phyloP scores from a whole-genome alignment of 2,888 invertebrate species.

The Sinodicranocentrus sp. region DNA sequence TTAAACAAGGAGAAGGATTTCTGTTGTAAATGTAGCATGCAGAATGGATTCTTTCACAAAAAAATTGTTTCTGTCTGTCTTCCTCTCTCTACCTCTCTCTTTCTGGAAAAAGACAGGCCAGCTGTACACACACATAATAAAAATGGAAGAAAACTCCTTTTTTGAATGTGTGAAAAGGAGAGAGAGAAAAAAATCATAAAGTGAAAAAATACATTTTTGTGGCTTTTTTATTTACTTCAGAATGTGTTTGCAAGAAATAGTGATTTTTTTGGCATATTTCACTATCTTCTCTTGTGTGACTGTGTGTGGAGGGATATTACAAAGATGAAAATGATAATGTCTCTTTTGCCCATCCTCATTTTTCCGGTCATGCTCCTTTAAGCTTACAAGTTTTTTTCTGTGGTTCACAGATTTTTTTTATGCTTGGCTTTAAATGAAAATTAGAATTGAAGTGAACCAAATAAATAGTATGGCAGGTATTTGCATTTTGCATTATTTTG shows the following conservation, averaged over 20 bases:
- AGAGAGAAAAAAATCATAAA: conserved; percentile 18
- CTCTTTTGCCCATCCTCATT: conserved; percentile 17
- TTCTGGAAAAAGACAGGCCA: conserved; percentile 60
- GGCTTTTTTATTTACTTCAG: neutral
- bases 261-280: too few species aligned
- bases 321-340: conserved; percentile 20
- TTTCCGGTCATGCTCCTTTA: conserved; percentile 62
- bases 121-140: conserved; percentile 59
- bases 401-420: too few species aligned
- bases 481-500: too few species aligned
- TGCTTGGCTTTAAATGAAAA: too few species aligned
- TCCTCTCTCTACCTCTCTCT: conserved; percentile 12
- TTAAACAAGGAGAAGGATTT: neutral
- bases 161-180: conserved; percentile 24
- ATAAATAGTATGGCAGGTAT: too few species aligned
- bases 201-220: conserved; percentile 33
- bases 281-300: conserved; percentile 25
- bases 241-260: too few species aligned
- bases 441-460: too few species aligned
- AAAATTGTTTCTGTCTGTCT: conserved; percentile 8
- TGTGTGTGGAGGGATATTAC: neutral
- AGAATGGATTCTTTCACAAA: neutral
- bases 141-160: neutral
- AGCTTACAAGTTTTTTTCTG: too few species aligned
- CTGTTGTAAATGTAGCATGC: neutral